These are phyloP conservation scores for Genyomyrus donnyi DNA, from an alignment of 2,113 vertebrate species.

Conservation along the genomic window DNA sequence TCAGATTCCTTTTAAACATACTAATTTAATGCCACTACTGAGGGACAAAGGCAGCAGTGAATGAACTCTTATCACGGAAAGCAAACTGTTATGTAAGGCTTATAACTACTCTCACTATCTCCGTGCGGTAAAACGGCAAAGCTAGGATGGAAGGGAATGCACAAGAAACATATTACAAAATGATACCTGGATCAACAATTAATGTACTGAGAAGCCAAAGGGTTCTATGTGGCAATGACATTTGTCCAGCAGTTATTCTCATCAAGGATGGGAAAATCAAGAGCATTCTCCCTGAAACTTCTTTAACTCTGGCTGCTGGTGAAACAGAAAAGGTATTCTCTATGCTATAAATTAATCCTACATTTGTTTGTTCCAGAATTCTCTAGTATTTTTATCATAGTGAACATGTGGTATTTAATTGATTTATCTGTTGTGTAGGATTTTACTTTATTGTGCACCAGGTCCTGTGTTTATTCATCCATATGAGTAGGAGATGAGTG, in stretches of 20 bases:
- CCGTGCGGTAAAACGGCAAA: not conserved
- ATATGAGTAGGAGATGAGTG: not conserved
- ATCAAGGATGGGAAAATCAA: conserved; percentile 62
- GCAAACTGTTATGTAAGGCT: conserved; percentile 10
- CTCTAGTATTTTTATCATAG: not conserved
- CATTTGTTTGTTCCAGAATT: not conserved
- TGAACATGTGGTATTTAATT: not conserved
- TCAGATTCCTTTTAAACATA: not conserved
- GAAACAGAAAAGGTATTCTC: conserved; percentile 41
- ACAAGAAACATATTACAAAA: not conserved
- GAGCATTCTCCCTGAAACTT: conserved; percentile 39
- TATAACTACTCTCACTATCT: not conserved
- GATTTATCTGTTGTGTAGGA: not conserved
- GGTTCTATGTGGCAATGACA: conserved; percentile 50
- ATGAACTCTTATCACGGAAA: conserved; percentile 25
- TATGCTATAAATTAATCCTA: not conserved
- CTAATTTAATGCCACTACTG: not conserved
- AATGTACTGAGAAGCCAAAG: conserved; percentile 56
- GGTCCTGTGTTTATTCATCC: not conserved
- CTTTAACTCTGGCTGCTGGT: conserved; percentile 25
- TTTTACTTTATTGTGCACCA: not conserved
- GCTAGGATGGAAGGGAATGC: not conserved
- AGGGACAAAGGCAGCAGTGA: conserved; percentile 18
- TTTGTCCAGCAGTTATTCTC: conserved; percentile 57
- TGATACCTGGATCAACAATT: conserved; percentile 55